Evolutionary conservation across 1,140 invertebrate genomes (phyloP).

Genomic region (Monochamus saltuarius): DNA sequence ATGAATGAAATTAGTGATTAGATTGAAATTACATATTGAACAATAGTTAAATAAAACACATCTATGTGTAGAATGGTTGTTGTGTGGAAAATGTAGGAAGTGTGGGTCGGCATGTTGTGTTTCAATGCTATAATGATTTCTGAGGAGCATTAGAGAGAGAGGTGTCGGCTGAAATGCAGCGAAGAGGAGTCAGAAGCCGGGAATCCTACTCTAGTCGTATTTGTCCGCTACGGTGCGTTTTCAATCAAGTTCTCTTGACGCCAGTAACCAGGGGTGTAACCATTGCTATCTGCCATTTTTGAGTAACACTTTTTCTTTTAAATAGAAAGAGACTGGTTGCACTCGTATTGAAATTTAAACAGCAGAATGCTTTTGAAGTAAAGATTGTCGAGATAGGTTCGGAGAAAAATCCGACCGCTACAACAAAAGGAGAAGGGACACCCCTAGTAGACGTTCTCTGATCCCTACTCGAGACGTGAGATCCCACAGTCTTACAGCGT

Average conservation of each 20-base stretch:
- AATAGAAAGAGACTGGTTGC: conserved; percentile 34
- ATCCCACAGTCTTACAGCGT: conserved; percentile 35
- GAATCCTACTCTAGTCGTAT: conserved; percentile 49
- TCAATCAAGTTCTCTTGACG: conserved; percentile 50
- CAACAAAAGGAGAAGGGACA: conserved; percentile 32
- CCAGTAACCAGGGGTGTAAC: conserved; percentile 42
- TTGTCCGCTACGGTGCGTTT: conserved; percentile 49
- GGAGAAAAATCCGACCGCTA: conserved; percentile 32
- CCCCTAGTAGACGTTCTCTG: conserved; percentile 31
- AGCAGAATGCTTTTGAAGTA: conserved; percentile 37
- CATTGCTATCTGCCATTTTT: conserved; percentile 35
- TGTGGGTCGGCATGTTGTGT: too few relatives aligned
- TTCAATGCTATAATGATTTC: too few relatives aligned
- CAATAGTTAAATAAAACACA: too few relatives aligned
- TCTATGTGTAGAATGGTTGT: too few relatives aligned
- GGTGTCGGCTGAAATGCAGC: conserved; percentile 43
- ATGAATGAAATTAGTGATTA: too few relatives aligned
- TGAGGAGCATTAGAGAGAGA: conserved; percentile 20
- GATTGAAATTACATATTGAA: too few relatives aligned
- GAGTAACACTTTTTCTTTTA: conserved; percentile 31
- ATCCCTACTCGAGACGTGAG: conserved; percentile 42
- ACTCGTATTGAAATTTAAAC: conserved; percentile 36
- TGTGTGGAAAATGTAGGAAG: too few relatives aligned
- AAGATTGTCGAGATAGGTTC: conserved; percentile 34
- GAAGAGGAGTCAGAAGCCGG: conserved; percentile 44